A percentile compares a stretch with the other conserved stretches of the same genome.
phyloP scores from a whole-genome alignment of 2,888 invertebrate genomes.

The Cantharis nigra region DNA sequence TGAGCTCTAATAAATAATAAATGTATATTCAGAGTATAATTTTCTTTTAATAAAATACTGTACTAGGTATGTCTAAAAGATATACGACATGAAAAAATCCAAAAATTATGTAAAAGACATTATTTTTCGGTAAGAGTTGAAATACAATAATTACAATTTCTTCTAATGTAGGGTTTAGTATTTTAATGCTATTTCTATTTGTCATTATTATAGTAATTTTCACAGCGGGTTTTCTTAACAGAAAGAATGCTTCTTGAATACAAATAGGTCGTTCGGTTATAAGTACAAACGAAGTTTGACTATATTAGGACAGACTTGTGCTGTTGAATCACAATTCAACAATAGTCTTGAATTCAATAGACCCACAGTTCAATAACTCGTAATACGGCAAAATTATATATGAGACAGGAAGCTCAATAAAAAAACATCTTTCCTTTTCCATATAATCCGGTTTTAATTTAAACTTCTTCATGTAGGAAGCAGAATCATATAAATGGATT shows the following conservation, averaged over 20 bases:
- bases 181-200: slow-evolving; percentile 13
- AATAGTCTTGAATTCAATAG: slow-evolving; percentile 36
- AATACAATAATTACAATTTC: background rate
- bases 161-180: background rate
- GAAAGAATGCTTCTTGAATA: slow-evolving; percentile 26
- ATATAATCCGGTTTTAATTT: slow-evolving; percentile 29
- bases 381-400: slow-evolving; percentile 33
- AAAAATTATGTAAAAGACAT: background rate
- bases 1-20: no score
- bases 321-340: slow-evolving; percentile 32
- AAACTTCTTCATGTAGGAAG: slow-evolving; percentile 23
- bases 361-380: slow-evolving; percentile 32
- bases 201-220: slow-evolving; percentile 32
- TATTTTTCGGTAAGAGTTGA: background rate
- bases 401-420: slow-evolving; percentile 28
- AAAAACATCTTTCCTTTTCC: slow-evolving; percentile 15
- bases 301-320: slow-evolving; percentile 32
- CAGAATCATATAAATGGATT: slow-evolving; percentile 28
- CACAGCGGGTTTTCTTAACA: slow-evolving; percentile 30
- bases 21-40: no score
- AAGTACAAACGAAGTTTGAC: slow-evolving; percentile 30
- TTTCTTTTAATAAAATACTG: no score
- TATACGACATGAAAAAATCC: background rate
- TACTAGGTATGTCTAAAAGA: background rate
- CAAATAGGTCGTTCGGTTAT: slow-evolving; percentile 21